These are phyloP conservation scores for Mythimna loreyi DNA, from an alignment of 2,888 invertebrate species.

Conservation along the genomic window DNA sequence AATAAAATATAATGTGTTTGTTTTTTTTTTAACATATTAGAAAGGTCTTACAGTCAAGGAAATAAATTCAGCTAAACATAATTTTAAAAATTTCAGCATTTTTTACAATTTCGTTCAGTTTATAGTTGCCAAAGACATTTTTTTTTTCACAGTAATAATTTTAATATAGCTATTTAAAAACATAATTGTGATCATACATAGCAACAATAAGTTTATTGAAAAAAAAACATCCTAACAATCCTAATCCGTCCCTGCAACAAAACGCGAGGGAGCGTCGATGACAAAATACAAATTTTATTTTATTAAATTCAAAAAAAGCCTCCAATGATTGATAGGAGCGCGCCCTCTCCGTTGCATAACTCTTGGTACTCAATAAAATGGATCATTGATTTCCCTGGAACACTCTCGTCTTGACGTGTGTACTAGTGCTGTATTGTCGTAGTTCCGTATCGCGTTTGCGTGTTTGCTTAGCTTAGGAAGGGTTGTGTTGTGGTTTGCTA, in stretches of 20 bases:
- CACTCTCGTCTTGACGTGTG: conserved; percentile 56
- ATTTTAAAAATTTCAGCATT: too few relatives aligned
- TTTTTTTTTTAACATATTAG: too few relatives aligned
- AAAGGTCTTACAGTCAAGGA: too few relatives aligned
- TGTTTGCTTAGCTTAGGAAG: conserved; percentile 35
- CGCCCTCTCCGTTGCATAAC: conserved; percentile 85
- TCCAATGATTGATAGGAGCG: conserved; percentile 90
- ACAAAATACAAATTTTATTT: conserved; percentile 92
- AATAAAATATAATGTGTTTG: too few relatives aligned
- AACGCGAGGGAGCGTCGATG: conserved; percentile 89
- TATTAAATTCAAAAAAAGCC: conserved; percentile 91
- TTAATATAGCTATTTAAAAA: too few relatives aligned
- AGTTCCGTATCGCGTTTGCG: conserved; percentile 33
- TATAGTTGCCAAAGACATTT: not conserved
- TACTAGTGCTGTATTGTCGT: conserved; percentile 14
- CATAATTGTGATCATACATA: not conserved
- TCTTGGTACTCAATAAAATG: conserved; percentile 88
- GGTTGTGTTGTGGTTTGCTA: conserved; percentile 20
- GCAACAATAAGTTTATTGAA: not conserved
- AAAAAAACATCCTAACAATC: conserved; percentile 6
- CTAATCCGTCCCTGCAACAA: conserved; percentile 78
- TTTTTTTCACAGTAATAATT: too few relatives aligned
- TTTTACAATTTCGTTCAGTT: not conserved
- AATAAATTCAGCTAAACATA: too few relatives aligned
- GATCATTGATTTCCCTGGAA: conserved; percentile 80